Conservation (phyloP, 2,797 vertebrate species). For the Anolis apletophallus region DNA sequence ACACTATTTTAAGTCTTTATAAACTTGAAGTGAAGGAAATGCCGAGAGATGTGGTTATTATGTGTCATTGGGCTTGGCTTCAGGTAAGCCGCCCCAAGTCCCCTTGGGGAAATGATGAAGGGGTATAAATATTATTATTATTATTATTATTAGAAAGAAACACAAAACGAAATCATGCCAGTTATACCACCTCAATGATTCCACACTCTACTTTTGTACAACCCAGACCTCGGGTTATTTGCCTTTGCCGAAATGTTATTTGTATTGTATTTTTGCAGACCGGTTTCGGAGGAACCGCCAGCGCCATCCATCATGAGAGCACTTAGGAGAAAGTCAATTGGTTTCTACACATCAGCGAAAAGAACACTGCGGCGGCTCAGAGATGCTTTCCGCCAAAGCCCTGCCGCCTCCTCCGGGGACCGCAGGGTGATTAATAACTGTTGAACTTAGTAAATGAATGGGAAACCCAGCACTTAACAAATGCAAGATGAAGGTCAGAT, state of each 20-base stretch:
- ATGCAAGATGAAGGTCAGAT: slow-evolving; percentile 37
- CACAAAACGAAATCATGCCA: neutral
- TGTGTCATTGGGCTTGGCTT: too few relatives aligned
- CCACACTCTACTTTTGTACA: neutral
- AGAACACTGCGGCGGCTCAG: slow-evolving; percentile 46
- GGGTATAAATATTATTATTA: too few relatives aligned
- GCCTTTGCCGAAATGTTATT: slow-evolving; percentile 34
- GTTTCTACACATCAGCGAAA: slow-evolving; percentile 55
- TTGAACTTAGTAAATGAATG: slow-evolving; percentile 63
- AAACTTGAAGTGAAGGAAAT: too few relatives aligned
- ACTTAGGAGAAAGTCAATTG: slow-evolving; percentile 54
- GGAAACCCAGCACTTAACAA: slow-evolving; percentile 29
- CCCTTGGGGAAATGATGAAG: too few relatives aligned
- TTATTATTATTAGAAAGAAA: too few relatives aligned
- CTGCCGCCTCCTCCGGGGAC: slow-evolving; percentile 48
- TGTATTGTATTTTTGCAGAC: slow-evolving; percentile 25
- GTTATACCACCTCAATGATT: neutral
- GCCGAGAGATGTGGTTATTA: too few relatives aligned
- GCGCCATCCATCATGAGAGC: slow-evolving; percentile 59
- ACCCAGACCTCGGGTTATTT: too few relatives aligned
- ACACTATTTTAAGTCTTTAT: too few relatives aligned
- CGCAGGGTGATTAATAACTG: slow-evolving; percentile 67
- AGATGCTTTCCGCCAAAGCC: slow-evolving; percentile 48
- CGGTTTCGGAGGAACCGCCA: slow-evolving; percentile 36
- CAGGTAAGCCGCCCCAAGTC: too few relatives aligned